Percentiles rank a stretch among this genome's conserved stretches.
These are phyloP conservation scores for Danaus plexippus DNA, from an alignment of 1,140 invertebrate species.

Conservation along the genomic window DNA sequence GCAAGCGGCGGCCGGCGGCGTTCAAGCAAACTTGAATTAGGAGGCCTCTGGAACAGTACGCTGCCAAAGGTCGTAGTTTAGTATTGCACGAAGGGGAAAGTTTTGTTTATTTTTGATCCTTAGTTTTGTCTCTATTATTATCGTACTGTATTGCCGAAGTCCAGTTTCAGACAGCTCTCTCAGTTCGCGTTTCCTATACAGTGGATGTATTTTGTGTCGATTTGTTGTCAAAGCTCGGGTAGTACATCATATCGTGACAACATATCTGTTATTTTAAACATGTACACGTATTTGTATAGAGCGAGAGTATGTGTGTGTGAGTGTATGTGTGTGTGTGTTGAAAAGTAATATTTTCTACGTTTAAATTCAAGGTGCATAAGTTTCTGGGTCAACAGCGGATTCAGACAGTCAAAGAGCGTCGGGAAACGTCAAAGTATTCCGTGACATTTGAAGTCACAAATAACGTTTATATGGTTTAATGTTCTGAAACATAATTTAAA, in stretches of 20 bases:
- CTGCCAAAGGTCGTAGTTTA: constrained; percentile 53
- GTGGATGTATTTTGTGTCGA: not conserved
- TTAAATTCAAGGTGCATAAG: constrained; percentile 1
- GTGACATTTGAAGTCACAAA: no score
- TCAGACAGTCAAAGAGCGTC: constrained; percentile 12
- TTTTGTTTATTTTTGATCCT: constrained; percentile 30
- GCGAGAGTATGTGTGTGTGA: no score
- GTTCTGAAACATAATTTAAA: no score
- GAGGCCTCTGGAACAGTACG: constrained; percentile 45
- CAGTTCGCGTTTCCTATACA: no score
- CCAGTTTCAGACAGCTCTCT: no score
- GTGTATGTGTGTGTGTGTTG: not conserved
- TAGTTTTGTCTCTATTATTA: not conserved
- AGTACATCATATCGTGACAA: not conserved
- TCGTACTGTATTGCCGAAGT: no score
- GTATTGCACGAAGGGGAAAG: constrained; percentile 34
- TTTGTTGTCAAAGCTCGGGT: not conserved
- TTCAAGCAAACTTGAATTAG: constrained; percentile 37
- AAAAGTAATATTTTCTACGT: constrained; percentile 12
- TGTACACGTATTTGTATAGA: no score
- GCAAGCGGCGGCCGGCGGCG: constrained; percentile 16
- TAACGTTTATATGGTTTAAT: no score
- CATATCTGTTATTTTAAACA: constrained; percentile 2
- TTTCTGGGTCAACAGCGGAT: constrained; percentile 17
- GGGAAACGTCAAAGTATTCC: constrained; percentile 6